phyloP scores from a whole-genome alignment of 2,113 vertebrate genomes.

The Platysteira castanea region DNA sequence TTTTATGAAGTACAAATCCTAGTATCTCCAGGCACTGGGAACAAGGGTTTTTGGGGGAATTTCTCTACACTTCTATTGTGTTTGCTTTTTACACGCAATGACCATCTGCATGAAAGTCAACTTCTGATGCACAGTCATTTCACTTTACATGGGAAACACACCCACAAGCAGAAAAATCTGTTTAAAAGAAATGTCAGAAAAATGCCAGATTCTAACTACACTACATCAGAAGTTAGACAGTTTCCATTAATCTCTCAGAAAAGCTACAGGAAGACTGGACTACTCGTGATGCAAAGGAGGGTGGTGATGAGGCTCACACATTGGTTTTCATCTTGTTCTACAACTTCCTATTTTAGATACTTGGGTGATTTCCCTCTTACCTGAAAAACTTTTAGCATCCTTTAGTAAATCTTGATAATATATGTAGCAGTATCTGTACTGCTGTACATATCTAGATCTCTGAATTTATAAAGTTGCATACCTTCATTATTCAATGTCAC shows the following conservation, averaged over 20 bases:
- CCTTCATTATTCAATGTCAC: not conserved
- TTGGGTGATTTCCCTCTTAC: not conserved
- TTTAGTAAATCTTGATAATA: not conserved
- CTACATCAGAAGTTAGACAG: not conserved
- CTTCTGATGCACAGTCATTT: not conserved
- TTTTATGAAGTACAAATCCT: not conserved
- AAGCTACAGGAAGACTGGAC: not conserved
- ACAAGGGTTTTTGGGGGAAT: not conserved
- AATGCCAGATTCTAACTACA: not conserved
- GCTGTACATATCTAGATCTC: not conserved
- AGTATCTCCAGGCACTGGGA: not conserved
- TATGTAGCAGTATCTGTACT: not conserved
- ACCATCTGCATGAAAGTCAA: not conserved
- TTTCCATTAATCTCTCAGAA: not conserved
- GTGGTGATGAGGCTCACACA: not conserved
- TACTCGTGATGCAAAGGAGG: not conserved
- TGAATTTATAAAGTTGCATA: not conserved
- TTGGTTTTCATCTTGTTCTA: not conserved
- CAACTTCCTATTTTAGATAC: not conserved
- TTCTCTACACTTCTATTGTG: not conserved
- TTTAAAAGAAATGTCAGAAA: not conserved
- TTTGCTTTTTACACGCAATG: not conserved
- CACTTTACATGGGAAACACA: not conserved
- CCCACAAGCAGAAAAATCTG: not conserved
- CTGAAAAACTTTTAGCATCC: not conserved